phyloP scores from a whole-genome alignment of 1,140 invertebrate genomes.

The Alviniconcha marisindica region DNA sequence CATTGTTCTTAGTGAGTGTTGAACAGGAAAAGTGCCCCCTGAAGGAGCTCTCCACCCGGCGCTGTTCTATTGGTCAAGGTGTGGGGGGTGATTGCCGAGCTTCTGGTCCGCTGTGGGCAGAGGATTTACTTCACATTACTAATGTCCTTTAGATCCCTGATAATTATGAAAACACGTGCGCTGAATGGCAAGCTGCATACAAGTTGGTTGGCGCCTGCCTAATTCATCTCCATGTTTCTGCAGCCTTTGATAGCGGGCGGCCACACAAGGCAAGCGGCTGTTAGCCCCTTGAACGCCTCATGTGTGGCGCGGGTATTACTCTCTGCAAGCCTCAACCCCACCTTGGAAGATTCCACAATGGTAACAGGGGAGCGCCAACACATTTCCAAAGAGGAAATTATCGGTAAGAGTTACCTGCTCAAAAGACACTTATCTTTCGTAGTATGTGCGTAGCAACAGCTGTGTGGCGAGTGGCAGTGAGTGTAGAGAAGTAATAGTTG shows the following conservation, averaged over 20 bases:
- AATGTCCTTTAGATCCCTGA: conserved; percentile 34
- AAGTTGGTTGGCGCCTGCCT: conserved; percentile 30
- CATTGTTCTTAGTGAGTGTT: neutral
- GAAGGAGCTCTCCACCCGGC: neutral
- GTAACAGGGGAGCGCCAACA: conserved; percentile 23
- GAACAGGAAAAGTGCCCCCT: neutral
- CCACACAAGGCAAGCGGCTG: neutral
- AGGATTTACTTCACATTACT: conserved; percentile 35
- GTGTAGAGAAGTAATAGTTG: neutral
- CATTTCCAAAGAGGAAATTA: conserved; percentile 10
- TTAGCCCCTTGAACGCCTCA: neutral
- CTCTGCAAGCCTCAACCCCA: neutral
- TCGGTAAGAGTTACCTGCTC: neutral
- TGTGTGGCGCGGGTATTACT: conserved; percentile 21
- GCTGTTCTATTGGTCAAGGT: conserved; percentile 19
- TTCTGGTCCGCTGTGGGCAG: neutral
- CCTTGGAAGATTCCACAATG: neutral
- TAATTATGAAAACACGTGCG: conserved; percentile 42
- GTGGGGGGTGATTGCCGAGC: neutral
- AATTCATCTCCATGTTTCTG: conserved; percentile 41
- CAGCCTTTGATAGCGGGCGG: conserved; percentile 21
- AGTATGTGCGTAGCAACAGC: conserved; percentile 10
- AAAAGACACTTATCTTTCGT: conserved; percentile 11
- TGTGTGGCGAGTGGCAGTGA: neutral
- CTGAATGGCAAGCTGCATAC: conserved; percentile 29